A percentile compares a stretch with the other conserved stretches of the same genome.
phyloP scores from a whole-genome alignment of 2,797 vertebrate genomes.

The Cirrhinus molitorella region DNA sequence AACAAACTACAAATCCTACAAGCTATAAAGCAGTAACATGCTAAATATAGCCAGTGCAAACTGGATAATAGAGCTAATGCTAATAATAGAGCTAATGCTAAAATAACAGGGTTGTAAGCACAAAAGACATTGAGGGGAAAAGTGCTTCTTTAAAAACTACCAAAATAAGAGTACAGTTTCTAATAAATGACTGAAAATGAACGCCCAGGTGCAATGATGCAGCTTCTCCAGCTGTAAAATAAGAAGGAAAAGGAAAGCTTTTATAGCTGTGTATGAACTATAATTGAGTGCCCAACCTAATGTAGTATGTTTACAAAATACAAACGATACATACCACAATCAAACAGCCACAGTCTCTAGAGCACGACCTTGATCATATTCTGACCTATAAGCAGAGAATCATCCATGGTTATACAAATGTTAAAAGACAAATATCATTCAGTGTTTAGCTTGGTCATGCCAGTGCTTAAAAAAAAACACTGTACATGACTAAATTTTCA shows the following conservation, averaged over 20 bases:
- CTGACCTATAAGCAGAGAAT: background rate
- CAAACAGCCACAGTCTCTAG: background rate
- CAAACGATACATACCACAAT: background rate
- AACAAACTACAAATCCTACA: background rate
- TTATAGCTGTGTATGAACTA: background rate
- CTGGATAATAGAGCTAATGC: background rate
- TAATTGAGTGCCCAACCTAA: background rate
- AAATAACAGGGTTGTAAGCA: background rate
- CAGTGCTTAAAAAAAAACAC: background rate
- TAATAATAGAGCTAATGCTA: too few species aligned
- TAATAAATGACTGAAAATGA: background rate
- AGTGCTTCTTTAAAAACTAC: background rate
- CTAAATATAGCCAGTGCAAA: background rate
- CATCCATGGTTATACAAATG: background rate
- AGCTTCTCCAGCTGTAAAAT: background rate
- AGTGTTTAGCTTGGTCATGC: background rate
- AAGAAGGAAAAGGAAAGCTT: background rate
- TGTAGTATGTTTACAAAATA: background rate
- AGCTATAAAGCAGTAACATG: background rate
- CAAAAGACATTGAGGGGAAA: background rate
- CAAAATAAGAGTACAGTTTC: background rate
- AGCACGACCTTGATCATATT: rapidly evolving
- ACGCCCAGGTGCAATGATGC: background rate
- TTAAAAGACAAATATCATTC: background rate
- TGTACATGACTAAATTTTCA: background rate